These are phyloP conservation scores for Littorina saxatilis DNA, from an alignment of 1,140 invertebrate species.

Conservation along the genomic window DNA sequence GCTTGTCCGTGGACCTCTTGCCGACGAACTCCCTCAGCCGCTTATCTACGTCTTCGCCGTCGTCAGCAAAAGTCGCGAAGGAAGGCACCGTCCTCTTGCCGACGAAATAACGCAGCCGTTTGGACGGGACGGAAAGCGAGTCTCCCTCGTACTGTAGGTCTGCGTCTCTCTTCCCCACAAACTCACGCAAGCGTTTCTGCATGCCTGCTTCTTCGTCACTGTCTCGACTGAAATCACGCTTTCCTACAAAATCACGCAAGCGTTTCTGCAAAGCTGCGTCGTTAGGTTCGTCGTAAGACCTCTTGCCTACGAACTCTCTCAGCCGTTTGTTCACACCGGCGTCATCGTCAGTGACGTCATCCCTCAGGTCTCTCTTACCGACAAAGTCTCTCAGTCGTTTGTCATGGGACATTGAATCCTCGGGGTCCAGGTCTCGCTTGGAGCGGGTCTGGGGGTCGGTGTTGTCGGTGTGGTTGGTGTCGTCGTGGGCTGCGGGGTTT, in stretches of 20 bases:
- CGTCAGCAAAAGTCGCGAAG: background rate
- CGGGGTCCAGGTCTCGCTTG: background rate
- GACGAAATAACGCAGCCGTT: background rate
- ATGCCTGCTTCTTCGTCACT: no score
- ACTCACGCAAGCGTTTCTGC: background rate
- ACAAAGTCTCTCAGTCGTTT: conserved; percentile 7
- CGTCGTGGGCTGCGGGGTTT: no score
- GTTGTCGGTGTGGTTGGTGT: no score
- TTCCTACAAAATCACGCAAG: conserved; percentile 15
- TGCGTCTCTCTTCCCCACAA: background rate
- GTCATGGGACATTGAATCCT: background rate
- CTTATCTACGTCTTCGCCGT: background rate
- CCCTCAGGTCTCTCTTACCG: background rate
- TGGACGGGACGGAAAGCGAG: background rate
- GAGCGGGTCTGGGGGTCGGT: background rate
- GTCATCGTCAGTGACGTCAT: background rate
- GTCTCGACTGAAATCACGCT: background rate
- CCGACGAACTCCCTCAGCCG: conserved; percentile 24
- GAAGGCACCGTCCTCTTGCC: background rate
- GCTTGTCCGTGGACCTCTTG: background rate
- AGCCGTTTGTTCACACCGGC: background rate
- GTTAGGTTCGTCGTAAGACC: background rate
- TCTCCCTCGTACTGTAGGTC: background rate
- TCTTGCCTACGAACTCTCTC: background rate
- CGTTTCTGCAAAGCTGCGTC: background rate